Conservation (phyloP, 2,888 invertebrate species). For the Nymphalis polychloros region DNA sequence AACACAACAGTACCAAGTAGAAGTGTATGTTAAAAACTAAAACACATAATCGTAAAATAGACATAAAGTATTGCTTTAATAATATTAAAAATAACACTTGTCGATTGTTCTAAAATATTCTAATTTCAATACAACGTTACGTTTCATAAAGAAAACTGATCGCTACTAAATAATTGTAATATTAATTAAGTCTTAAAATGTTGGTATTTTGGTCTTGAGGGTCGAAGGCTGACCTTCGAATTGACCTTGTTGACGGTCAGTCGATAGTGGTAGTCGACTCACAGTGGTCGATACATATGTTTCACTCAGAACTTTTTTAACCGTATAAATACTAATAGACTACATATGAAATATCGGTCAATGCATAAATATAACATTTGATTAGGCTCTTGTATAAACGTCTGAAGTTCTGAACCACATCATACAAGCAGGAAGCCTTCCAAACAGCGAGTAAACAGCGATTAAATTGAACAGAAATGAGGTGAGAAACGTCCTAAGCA, state of each 20-base stretch:
- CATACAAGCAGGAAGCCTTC: background rate
- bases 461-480: slow-evolving; percentile 10
- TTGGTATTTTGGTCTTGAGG: background rate
- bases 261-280: slow-evolving; percentile 4
- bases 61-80: too few species aligned
- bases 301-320: too few species aligned
- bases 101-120: too few species aligned
- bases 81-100: too few species aligned
- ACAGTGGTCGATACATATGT: slow-evolving; percentile 10
- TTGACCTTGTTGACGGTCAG: slow-evolving; percentile 20
- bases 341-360: too few species aligned
- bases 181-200: background rate
- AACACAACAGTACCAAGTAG: too few species aligned
- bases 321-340: too few species aligned
- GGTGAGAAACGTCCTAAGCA: slow-evolving; percentile 4
- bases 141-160: too few species aligned
- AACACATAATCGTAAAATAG: too few species aligned
- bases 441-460: slow-evolving; percentile 2
- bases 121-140: too few species aligned
- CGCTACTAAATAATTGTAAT: too few species aligned
- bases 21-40: too few species aligned
- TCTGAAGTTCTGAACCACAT: slow-evolving; percentile 1
- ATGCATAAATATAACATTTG: background rate
- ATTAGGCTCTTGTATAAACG: background rate
- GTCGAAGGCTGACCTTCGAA: slow-evolving; percentile 3